These are phyloP conservation scores for Anarsia innoxiella DNA, from an alignment of 2,888 invertebrate species.

Conservation along the genomic window DNA sequence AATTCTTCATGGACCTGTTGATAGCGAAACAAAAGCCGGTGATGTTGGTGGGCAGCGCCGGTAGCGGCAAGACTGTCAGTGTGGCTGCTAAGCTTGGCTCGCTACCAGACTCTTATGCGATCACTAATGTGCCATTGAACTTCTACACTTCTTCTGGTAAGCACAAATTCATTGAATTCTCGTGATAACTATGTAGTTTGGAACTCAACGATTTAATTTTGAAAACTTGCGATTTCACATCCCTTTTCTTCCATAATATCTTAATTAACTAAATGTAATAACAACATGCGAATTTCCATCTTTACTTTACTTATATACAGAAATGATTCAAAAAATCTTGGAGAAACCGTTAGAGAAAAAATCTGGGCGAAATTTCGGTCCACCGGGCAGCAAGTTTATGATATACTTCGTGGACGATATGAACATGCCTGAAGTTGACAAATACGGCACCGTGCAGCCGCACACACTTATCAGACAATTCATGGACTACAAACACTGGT, in stretches of 20 bases:
- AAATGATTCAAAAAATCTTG: constrained; percentile 90
- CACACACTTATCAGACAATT: constrained; percentile 95
- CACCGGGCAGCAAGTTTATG: constrained; percentile 93
- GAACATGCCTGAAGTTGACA: constrained; percentile 98
- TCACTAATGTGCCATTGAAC: constrained; percentile 94
- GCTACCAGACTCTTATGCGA: constrained; percentile 84
- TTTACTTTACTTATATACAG: constrained; percentile 40
- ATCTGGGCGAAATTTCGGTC: constrained; percentile 94
- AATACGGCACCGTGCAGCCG: constrained; percentile 95
- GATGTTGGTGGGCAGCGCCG: constrained; percentile 93
- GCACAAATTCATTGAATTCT: too few relatives aligned
- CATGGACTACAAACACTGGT: constrained; percentile 96
- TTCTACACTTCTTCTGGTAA: constrained; percentile 93
- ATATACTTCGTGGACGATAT: constrained; percentile 97
- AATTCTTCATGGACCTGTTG: constrained; percentile 91
- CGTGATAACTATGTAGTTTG: too few relatives aligned
- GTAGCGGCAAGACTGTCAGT: constrained; percentile 95
- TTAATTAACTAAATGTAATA: too few relatives aligned
- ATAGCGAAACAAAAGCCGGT: constrained; percentile 86
- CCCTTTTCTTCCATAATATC: too few relatives aligned
- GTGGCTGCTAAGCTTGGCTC: constrained; percentile 86
- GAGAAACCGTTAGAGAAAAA: constrained; percentile 97
- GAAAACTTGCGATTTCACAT: too few relatives aligned
- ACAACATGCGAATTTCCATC: too few relatives aligned
- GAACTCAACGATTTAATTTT: too few relatives aligned